Conservation (phyloP, 2,797 vertebrate genomes). For the Gorsachius magnificus region DNA sequence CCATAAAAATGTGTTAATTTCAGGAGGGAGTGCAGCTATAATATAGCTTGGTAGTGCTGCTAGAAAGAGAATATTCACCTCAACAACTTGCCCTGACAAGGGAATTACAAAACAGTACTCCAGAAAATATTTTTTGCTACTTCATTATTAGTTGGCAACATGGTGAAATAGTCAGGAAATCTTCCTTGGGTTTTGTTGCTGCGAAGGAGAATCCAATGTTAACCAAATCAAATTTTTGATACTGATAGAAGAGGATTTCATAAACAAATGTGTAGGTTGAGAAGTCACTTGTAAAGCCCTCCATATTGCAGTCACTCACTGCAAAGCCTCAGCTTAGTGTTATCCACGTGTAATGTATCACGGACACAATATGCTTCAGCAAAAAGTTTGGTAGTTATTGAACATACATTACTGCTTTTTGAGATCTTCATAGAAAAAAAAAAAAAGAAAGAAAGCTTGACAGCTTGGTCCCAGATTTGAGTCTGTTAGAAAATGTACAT, state of each 20-base stretch:
- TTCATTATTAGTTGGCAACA: constrained; percentile 83
- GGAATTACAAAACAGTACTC: constrained; percentile 85
- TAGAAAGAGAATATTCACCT: constrained; percentile 80
- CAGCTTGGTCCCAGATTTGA: constrained; percentile 87
- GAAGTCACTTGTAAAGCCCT: constrained; percentile 74
- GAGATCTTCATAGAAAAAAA: constrained; percentile 72
- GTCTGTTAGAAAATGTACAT: constrained; percentile 92
- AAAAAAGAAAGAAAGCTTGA: constrained; percentile 49
- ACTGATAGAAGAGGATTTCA: constrained; percentile 71
- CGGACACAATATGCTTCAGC: constrained; percentile 43
- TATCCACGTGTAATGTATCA: constrained; percentile 40
- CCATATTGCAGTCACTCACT: constrained; percentile 63
- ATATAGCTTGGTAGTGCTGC: constrained; percentile 67
- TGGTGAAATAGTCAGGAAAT: constrained; percentile 83
- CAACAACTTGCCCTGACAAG: constrained; percentile 76
- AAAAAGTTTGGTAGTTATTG: constrained; percentile 41
- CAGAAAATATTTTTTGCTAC: constrained; percentile 86
- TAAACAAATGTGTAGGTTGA: constrained; percentile 58
- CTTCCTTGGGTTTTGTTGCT: constrained; percentile 73
- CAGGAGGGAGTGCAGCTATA: constrained; percentile 65
- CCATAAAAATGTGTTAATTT: constrained; percentile 71
- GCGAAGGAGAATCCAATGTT: constrained; percentile 75
- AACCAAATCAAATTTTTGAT: constrained; percentile 60
- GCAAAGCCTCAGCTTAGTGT: constrained; percentile 51
- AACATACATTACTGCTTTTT: constrained; percentile 63